Evolutionary conservation across 2,797 vertebrate genomes (phyloP).

Genomic region (Gouania willdenowi): DNA sequence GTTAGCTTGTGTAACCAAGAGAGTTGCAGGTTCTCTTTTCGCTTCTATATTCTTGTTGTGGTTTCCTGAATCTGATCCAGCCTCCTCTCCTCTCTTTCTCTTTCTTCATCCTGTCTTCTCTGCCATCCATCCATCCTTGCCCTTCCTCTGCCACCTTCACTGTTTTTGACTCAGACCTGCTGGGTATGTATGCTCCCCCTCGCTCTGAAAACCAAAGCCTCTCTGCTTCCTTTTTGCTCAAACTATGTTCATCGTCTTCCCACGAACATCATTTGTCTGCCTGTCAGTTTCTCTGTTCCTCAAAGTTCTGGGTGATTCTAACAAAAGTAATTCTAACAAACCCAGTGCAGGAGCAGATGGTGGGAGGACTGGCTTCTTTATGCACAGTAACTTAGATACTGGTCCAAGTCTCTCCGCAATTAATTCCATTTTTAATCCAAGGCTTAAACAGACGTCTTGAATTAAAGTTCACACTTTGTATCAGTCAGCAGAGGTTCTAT

Average conservation of each 20-base stretch:
- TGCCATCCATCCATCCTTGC: conserved; percentile 46
- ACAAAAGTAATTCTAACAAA: not conserved
- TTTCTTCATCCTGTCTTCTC: conserved; percentile 74
- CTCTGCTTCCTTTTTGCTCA: conserved; percentile 22
- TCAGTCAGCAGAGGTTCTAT: conserved; percentile 8
- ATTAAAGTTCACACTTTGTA: conserved; percentile 31
- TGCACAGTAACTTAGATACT: no score
- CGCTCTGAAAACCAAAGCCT: not conserved
- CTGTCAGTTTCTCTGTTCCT: conserved; percentile 68
- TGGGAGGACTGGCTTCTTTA: conserved; percentile 15
- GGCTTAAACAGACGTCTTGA: no score
- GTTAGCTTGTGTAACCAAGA: no score
- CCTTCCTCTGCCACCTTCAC: conserved; percentile 49
- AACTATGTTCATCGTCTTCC: conserved; percentile 48
- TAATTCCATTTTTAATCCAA: conserved; percentile 10
- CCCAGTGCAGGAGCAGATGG: conserved; percentile 18
- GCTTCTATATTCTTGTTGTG: conserved; percentile 38
- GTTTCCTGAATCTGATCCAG: conserved; percentile 68
- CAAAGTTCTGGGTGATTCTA: conserved; percentile 58
- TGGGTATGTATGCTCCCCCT: conserved; percentile 84
- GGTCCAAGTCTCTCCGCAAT: no score
- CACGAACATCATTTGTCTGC: conserved; percentile 59
- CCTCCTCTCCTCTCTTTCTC: conserved; percentile 71
- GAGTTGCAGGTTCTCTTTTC: not conserved
- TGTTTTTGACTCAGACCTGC: conserved; percentile 82